Evolutionary conservation across 2,113 vertebrate species (phyloP), one percentile per base, ranked within the genome.

Genomic region (Trichechus manatus): DNA sequence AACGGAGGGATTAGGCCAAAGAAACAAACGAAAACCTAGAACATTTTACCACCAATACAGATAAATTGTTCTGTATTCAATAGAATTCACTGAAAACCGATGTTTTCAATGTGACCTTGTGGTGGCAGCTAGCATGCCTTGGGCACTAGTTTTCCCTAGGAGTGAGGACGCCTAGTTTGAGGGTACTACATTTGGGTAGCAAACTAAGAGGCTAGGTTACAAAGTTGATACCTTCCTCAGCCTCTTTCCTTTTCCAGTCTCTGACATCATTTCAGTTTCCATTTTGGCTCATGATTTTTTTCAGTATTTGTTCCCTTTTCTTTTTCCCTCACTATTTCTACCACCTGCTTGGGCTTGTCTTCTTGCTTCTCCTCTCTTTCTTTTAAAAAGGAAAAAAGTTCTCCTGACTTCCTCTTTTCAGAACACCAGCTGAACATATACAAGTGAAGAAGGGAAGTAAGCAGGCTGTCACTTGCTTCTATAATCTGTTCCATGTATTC

Each of bases 401-500:
- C 81, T 82, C 87, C 93, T 56, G 96, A 97, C 87, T 80, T 97
- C 92, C 47, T 63, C 77, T 81, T 92, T 94, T 96, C 87, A 90
- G 64, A 87, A 88, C 64, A 93, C 63, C 87, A 82, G 96, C 92
- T 95, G 87, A 97, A 91, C 15, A 22, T 50, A 53, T 68, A 25
- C 64, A 78, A 93, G 68, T 42, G 47, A 47, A 92, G 92, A 93
- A 80, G 83, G 93, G 97, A 97, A 97, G 80, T 36, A 25, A 75
- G 79, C 59, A 47, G 87, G 64, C 90, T 93, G 95, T 75, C 64
- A 29, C 94, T 92, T n/a, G 89, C 64, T 85, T 95, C 87, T 94
- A 70, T 89, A 87, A 95, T 95, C 95, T 93, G 96, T 85, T 95
- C 87, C 84, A 74, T 39, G 91, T 74, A 82, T 92, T 96, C 95